These are phyloP conservation scores for Drosophila subobscura DNA, from an alignment of 1,140 invertebrate genomes.

Conservation along the genomic window DNA sequence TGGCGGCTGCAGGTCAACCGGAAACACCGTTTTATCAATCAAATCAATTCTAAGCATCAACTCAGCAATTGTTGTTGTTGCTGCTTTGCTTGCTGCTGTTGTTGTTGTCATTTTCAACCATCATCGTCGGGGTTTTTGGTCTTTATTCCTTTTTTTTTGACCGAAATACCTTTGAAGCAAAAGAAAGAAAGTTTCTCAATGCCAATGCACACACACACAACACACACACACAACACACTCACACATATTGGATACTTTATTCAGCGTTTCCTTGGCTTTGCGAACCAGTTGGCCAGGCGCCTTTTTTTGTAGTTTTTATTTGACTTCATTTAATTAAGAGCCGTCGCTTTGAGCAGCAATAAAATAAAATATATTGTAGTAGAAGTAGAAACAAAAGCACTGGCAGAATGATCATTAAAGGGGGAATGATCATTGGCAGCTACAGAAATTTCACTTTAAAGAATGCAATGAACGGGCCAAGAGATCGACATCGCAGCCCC, in stretches of 20 bases:
- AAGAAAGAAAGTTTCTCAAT: constrained; percentile 78
- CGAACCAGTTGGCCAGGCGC: constrained; percentile 64
- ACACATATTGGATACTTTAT: constrained; percentile 21
- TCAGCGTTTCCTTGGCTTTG: constrained; percentile 50
- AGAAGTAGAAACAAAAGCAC: constrained; percentile 9
- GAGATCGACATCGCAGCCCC: constrained; percentile 38
- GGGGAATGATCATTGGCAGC: constrained; percentile 26
- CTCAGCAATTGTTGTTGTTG: too few relatives aligned
- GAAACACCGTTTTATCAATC: constrained; percentile 77
- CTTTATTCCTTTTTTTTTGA: constrained; percentile 59
- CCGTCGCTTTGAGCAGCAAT: constrained; percentile 64
- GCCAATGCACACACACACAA: constrained; percentile 6
- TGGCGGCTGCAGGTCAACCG: constrained; percentile 48
- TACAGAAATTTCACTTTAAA: constrained; percentile 75
- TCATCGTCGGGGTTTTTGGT: constrained; percentile 28
- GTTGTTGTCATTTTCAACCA: constrained; percentile 35
- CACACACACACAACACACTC: constrained; percentile 4
- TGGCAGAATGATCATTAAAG: constrained; percentile 36
- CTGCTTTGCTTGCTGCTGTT: too few relatives aligned
- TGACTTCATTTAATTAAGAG: constrained; percentile 78
- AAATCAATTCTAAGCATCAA: constrained; percentile 7
- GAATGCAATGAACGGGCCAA: constrained; percentile 65
- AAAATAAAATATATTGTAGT: constrained; percentile 36
- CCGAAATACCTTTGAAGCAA: constrained; percentile 81
- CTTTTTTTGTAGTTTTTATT: constrained; percentile 70